Base-by-base conservation (phyloP, 2,888 invertebrate species). In the Barypeithes pellucidus region DNA sequence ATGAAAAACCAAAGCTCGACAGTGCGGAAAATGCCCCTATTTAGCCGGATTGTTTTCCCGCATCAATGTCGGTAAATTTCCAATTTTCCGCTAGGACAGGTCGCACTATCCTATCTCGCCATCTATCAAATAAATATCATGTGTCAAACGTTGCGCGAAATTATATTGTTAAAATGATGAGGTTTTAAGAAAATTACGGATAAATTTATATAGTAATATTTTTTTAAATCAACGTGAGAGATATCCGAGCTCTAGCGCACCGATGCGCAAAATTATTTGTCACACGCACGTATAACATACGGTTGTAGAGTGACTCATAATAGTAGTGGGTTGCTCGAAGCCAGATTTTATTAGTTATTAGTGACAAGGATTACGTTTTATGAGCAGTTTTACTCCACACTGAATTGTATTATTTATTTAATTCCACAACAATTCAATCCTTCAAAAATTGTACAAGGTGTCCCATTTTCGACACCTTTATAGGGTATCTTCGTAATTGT, bases 1-100 rank as follows among this genome's bases (percentile, higher is more conserved):
- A 67, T 45, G 52, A 67, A 67, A 67, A 67, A 67, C 57, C 67
- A 57, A 67, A 57, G 67, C 59, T 50, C 60, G 60, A 4, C 54
- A 24, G 60, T 50, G 65, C 66, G 50, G 71, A 66, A 72, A 72
- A 72, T 66, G 14, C 41, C 67, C 60, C 61, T 60, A 65, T 73
- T 73, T 73, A 68, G 63, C 52, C 33, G 67, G 63, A 73, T 68
- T 68, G 68, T 68, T 73, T 67, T 60, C 67, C 39, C 29, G 65
- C 59, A 65, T 71, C 70, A 59, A 43, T 71, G 70, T 54, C 67
- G 67, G 72, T 62, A 68, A 59, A 73, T 68, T 68, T 62, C 68
- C 68, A 73, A 73, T 73, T 73, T 73, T 68, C 67, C 73, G 47
- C 59, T 33, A 57, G 29, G 33, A 24, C 57, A 45, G 29, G 33